Conservation (phyloP, 2,113 vertebrate species). For the Neodontobutis hainanensis region DNA sequence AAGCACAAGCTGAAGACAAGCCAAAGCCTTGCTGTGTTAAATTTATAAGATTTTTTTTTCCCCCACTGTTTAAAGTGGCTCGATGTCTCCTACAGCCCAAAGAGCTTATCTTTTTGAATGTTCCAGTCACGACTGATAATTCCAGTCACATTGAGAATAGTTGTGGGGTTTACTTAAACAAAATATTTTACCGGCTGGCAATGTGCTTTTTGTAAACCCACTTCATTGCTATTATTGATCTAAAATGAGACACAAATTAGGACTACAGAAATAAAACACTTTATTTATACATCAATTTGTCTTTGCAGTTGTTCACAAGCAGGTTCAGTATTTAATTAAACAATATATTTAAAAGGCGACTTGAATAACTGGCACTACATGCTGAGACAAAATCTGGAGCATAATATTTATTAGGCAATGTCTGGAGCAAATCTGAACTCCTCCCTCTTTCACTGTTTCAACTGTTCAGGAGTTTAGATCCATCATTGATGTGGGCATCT, state of each 20-base stretch:
- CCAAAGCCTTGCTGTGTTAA: slow-evolving; percentile 10
- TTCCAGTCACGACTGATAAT: neutral
- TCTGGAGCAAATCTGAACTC: slow-evolving; percentile 51
- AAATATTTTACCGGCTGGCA: neutral
- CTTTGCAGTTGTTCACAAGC: slow-evolving; percentile 70
- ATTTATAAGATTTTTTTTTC: neutral
- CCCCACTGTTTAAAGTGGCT: neutral
- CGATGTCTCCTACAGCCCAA: neutral
- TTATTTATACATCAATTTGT: slow-evolving; percentile 75
- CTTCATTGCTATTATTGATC: neutral
- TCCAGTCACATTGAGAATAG: neutral
- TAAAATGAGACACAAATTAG: slow-evolving; percentile 31
- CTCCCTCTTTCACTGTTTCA: slow-evolving; percentile 51
- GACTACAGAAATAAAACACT: slow-evolving; percentile 79
- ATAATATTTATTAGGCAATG: slow-evolving; percentile 65
- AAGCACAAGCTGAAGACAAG: slow-evolving; percentile 40
- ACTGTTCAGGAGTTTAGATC: slow-evolving; percentile 68
- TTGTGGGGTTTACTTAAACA: neutral
- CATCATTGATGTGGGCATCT: slow-evolving; percentile 65
- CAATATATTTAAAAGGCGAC: slow-evolving; percentile 75
- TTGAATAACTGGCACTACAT: slow-evolving; percentile 83
- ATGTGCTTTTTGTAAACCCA: neutral
- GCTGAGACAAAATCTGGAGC: slow-evolving; percentile 74
- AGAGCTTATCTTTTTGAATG: neutral
- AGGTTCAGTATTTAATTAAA: slow-evolving; percentile 79